Percentiles rank a stretch among this genome's conserved stretches.
phyloP scores from a whole-genome alignment of 2,113 vertebrate genomes.

The Dermatemys mawii region DNA sequence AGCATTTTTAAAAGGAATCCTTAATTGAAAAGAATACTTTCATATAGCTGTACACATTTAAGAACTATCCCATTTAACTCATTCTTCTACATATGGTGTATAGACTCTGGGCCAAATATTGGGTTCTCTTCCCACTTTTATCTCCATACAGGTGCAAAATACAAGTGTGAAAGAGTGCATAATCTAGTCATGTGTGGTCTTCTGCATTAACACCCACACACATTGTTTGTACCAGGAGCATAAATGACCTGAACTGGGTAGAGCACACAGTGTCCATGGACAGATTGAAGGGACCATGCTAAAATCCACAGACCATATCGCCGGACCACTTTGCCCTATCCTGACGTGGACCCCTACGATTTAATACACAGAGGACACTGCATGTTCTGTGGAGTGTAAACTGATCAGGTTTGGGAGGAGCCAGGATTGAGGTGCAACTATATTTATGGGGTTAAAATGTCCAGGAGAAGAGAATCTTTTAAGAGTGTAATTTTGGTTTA shows the following conservation, averaged over 20 bases:
- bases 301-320: neutral
- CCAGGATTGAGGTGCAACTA: neutral
- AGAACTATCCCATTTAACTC: neutral
- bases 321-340: neutral
- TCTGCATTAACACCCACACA: neutral
- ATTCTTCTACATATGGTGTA: neutral
- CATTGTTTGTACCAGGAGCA: neutral
- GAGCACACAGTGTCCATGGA: neutral
- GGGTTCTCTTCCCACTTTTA: neutral
- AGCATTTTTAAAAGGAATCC: neutral
- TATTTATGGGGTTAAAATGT: neutral
- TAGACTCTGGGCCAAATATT: neutral
- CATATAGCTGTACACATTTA: neutral
- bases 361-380: neutral
- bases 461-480: neutral
- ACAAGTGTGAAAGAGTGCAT: neutral
- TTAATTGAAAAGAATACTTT: neutral
- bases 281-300: neutral
- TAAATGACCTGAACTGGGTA: neutral
- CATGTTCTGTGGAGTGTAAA: neutral
- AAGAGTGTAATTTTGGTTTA: neutral
- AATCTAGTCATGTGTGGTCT: neutral
- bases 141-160: neutral
- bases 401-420: neutral
- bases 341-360: neutral